Evolutionary conservation across 2,888 invertebrate genomes (phyloP).

Genomic region (Schizotus pectinicornis): DNA sequence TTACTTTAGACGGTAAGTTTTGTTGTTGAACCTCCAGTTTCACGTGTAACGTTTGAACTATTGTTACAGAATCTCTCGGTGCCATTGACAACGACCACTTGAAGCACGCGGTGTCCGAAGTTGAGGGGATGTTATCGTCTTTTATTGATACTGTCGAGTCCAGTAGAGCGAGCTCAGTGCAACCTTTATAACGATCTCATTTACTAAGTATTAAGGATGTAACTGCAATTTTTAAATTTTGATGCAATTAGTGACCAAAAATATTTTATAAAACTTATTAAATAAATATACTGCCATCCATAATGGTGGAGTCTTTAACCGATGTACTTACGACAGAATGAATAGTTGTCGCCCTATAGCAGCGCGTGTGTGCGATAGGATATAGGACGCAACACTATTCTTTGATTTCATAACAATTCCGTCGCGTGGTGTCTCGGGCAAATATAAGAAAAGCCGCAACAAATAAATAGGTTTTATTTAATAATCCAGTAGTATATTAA

Average conservation of each 20-base stretch:
- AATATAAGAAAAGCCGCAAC: constrained; percentile 4
- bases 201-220: no score
- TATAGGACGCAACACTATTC: no score
- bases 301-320: no score
- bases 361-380: no score
- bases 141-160: constrained; percentile 72
- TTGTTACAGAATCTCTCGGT: constrained; percentile 58
- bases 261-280: neutral
- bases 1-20: constrained; percentile 66
- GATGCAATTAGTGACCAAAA: constrained; percentile 18
- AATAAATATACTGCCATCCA: no score
- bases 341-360: no score
- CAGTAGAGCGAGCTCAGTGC: constrained; percentile 56
- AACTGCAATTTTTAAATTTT: neutral
- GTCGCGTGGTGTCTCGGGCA: no score
- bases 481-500: constrained; percentile 22
- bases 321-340: no score
- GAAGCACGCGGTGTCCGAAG: constrained; percentile 72
- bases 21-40: no score
- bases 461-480: constrained; percentile 28
- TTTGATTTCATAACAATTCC: no score
- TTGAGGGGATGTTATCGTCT: constrained; percentile 72
- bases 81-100: constrained; percentile 70
- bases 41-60: no score
- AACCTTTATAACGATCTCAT: constrained; percentile 19